Evolutionary conservation across 2,888 invertebrate genomes (phyloP).

Genomic region (Rotaria sp.): DNA sequence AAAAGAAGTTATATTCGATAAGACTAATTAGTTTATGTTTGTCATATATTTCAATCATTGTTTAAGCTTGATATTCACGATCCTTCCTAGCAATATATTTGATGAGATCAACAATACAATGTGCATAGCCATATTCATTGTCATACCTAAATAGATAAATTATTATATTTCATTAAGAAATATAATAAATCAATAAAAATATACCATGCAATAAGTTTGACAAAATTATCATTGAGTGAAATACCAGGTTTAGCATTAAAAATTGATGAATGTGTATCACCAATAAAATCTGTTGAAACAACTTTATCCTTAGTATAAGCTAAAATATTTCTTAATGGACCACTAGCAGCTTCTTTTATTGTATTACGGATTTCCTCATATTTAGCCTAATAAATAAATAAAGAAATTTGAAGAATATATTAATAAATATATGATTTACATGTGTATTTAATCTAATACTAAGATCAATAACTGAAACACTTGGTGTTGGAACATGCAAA

Average conservation of each 20-base stretch:
- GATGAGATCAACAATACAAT: constrained; percentile 82
- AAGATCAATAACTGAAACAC: constrained; percentile 95
- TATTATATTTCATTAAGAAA: background rate
- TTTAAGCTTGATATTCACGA: background rate
- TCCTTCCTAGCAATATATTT: constrained; percentile 30
- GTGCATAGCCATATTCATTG: constrained; percentile 95
- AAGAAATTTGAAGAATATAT: background rate
- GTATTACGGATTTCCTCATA: constrained; percentile 83
- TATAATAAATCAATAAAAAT: constrained; percentile 68
- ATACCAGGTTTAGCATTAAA: constrained; percentile 96
- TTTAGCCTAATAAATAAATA: constrained; percentile 59
- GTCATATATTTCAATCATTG: background rate
- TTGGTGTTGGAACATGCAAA: constrained; percentile 92
- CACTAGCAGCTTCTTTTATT: constrained; percentile 72
- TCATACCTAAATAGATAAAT: constrained; percentile 65
- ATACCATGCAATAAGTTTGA: too few relatives aligned
- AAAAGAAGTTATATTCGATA: background rate
- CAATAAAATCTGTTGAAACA: constrained; percentile 88
- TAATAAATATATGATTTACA: background rate
- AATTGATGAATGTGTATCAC: constrained; percentile 81
- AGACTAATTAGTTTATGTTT: background rate
- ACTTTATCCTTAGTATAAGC: constrained; percentile 92
- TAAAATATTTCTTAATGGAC: constrained; percentile 78
- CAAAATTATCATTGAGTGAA: constrained; percentile 82
- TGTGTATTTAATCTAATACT: constrained; percentile 64